Evolutionary conservation across 2,888 invertebrate genomes (phyloP), one percentile per base, ranked within the genome.

Genomic region (Netelia virgata): DNA sequence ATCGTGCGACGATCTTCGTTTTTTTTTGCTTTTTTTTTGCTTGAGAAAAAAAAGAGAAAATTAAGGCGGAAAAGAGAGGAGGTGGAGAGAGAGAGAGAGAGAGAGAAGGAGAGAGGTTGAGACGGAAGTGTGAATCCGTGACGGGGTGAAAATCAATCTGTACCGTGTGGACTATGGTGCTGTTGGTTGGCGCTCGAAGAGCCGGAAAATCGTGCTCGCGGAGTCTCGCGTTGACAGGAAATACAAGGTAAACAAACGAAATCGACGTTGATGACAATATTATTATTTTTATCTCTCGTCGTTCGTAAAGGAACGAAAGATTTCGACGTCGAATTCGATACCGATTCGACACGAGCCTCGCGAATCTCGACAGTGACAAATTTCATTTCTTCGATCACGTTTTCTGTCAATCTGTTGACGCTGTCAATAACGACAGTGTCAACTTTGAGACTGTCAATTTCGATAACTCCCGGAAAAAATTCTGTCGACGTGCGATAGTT

Each of bases 141-240:
- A 85, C 83, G 82, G 80, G 74, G 83, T 75, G 76, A 82, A 83
- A 83, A 84, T 83, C 86, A 84, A 81, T 83, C 84, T 86, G 84
- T 75, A 86, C 78, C 82, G 74, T 84, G 87, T 87, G 87, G 86
- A 87, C 86, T 85, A 83, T 85, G 85, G 77, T 79, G 86, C 81
- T 82, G 77, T 75, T 87, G 75, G 64, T 69, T 78, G 69, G n/a
- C 68, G 16, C 53, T 64, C 64, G 69, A 82, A 57, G 68, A 84
- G 74, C 72, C 68, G 77, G 85, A 84, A 85, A 86, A 82, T 83
- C 79, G 78, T 73, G 66, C 68, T 81, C 53, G 81, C 80, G 84
- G 64, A 72, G 14, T 83, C 83, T 86, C 86, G 76, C 80, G 84
- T 83, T 87, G 64, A 84, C 83, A 70, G 18, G 55, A 84, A 80